phyloP scores from a whole-genome alignment of 2,888 invertebrate genomes.

The Drosophila aldrichi region DNA sequence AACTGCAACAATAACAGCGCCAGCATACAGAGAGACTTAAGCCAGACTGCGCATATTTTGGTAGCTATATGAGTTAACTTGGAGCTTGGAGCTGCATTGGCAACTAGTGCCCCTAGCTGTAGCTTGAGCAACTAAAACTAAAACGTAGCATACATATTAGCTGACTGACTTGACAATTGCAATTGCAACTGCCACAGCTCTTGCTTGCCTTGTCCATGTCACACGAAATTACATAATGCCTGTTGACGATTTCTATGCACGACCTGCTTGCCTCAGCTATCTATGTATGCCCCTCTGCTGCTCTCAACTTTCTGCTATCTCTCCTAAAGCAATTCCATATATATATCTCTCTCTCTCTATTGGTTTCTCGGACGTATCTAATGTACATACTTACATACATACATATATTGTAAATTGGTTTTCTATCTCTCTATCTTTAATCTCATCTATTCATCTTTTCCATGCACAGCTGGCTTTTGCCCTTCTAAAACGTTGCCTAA shows the following conservation, averaged over 20 bases:
- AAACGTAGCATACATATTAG: constrained; percentile 52
- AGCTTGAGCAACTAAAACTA: constrained; percentile 5
- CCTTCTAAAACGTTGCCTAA: constrained; percentile 80
- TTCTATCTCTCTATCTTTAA: constrained; percentile 36
- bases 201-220: constrained; percentile 36
- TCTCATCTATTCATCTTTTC: constrained; percentile 59
- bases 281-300: constrained; percentile 14
- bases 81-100: constrained; percentile 51
- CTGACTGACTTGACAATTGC: constrained; percentile 35
- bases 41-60: constrained; percentile 48
- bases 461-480: constrained; percentile 82
- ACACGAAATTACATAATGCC: constrained; percentile 41
- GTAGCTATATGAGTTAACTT: constrained; percentile 61
- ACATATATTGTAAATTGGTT: constrained; percentile 14
- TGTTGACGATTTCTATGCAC: constrained; percentile 51
- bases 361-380: not conserved
- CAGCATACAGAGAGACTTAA: constrained; percentile 33
- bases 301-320: constrained; percentile 21
- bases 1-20: constrained; percentile 27
- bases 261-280: constrained; percentile 53
- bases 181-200: constrained; percentile 19
- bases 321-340: constrained; percentile 1
- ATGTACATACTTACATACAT: constrained; percentile 9
- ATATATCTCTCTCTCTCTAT: not conserved
- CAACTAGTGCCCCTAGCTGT: constrained; percentile 57